Base-by-base conservation (phyloP, 2,797 vertebrate species). In the Semaprochilodus insignis region DNA sequence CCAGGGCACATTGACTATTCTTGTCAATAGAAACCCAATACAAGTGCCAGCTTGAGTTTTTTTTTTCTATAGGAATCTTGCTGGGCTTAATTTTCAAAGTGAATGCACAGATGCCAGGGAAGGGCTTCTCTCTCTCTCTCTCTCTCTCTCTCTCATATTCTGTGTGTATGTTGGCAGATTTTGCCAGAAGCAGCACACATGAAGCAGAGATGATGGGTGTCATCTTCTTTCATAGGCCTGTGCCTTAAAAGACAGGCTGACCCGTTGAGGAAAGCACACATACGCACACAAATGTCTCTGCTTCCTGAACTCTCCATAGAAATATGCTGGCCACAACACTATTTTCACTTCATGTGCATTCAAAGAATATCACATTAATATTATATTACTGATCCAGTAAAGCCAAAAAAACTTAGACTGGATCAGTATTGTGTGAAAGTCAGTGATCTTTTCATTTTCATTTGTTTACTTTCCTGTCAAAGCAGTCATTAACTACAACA, bases 41-140 rank as follows among this genome's bases (percentile, higher is more conserved):
- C 94, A 93, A 94, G 93, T 93, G 93, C 93, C 93, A 94, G 92
- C 92, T 94, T 93, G 93, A 92, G 90, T 81, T 92, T 93, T 91
- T 91, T 92, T 86, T 85, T 78, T 89, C 80, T 81, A 62, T 55
- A 91, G 91, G 93, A 93, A 92, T 92, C 93, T 95, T 91, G 92
- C 94, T 93, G 93, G 93, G 95, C 89, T 95, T 95, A 92, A 94
- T 94, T 95, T 95, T 95, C 94, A 95, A 94, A 95, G 94, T 93
- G 93, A 94, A 94, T 83, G 92, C 93, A 93, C 92, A 92, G 93
- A 95, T 94, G 93, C 94, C 93, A 93, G 87, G 88, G 91, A 91
- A 92, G 87, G 87, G 48, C 83, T 92, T 93, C 86, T 85, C 92
- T 91, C 80, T 90, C 59, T 85, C 52, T 88, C 73, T 86, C 73